Evolutionary conservation across 1,140 invertebrate genomes (phyloP).

Genomic region (Nebria ingens): DNA sequence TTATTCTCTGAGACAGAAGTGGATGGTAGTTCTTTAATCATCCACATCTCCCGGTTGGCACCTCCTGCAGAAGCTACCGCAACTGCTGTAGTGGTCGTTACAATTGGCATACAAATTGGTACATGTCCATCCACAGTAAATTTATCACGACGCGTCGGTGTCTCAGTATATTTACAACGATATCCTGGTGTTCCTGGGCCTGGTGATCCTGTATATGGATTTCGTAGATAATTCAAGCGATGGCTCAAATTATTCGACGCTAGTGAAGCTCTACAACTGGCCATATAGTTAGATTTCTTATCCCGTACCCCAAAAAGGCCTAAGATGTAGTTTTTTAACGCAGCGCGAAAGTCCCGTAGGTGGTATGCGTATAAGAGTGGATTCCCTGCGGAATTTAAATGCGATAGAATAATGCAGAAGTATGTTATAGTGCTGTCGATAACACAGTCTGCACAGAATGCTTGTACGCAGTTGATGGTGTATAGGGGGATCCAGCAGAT

Average conservation of each 20-base stretch:
- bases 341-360: constrained; percentile 71
- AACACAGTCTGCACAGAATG: constrained; percentile 58
- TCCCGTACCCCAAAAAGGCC: constrained; percentile 38
- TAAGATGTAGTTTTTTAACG: constrained; percentile 54
- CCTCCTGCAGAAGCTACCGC: not conserved
- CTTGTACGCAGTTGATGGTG: constrained; percentile 80
- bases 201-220: not conserved
- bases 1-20: not conserved
- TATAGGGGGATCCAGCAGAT: constrained; percentile 88
- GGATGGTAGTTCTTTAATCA: constrained; percentile 7
- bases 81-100: not conserved
- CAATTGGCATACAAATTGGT: not conserved
- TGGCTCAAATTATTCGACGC: constrained; percentile 23
- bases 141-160: not conserved
- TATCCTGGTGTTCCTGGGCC: too few species aligned
- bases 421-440: constrained; percentile 60
- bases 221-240: constrained; percentile 30
- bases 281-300: constrained; percentile 18
- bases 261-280: not conserved
- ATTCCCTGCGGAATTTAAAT: constrained; percentile 81
- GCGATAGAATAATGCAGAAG: constrained; percentile 77
- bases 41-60: constrained; percentile 6
- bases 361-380: constrained; percentile 84
- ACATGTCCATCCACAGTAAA: not conserved
- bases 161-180: too few species aligned